phyloP scores from a whole-genome alignment of 2,888 invertebrate genomes.

The Amblyjoppa proteus region DNA sequence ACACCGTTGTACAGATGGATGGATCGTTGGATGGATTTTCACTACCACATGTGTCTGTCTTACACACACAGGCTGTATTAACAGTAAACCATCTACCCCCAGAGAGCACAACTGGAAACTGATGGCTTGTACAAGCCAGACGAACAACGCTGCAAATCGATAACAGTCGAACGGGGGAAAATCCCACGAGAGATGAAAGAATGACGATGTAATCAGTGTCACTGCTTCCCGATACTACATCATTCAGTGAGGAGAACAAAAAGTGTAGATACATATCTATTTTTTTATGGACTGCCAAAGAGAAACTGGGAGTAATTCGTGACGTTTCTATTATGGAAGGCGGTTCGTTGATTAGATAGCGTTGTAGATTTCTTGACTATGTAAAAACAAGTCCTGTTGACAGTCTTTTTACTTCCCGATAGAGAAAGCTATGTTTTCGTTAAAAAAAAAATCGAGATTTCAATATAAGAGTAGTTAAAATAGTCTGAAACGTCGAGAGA shows the following conservation, averaged over 20 bases:
- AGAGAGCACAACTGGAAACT: not conserved
- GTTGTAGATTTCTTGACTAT: not conserved
- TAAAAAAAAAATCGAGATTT: too few relatives aligned
- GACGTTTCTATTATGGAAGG: not conserved
- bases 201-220: not conserved
- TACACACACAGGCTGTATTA: not conserved
- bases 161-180: not conserved
- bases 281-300: not conserved
- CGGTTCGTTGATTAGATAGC: not conserved
- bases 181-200: not conserved
- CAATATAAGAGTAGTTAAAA: too few relatives aligned
- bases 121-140: not conserved
- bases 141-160: not conserved
- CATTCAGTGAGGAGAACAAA: not conserved
- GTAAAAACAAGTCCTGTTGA: not conserved
- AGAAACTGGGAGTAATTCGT: not conserved
- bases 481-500: too few relatives aligned
- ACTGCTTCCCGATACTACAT: not conserved
- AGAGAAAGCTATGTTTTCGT: too few relatives aligned
- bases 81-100: not conserved
- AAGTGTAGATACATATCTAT: not conserved
- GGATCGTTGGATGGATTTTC: not conserved
- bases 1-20: conserved; percentile 8
- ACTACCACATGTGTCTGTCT: not conserved
- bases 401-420: not conserved